These are phyloP conservation scores for Zaprionus gabonicus DNA, from an alignment of 1,140 invertebrate genomes.

Conservation along the genomic window DNA sequence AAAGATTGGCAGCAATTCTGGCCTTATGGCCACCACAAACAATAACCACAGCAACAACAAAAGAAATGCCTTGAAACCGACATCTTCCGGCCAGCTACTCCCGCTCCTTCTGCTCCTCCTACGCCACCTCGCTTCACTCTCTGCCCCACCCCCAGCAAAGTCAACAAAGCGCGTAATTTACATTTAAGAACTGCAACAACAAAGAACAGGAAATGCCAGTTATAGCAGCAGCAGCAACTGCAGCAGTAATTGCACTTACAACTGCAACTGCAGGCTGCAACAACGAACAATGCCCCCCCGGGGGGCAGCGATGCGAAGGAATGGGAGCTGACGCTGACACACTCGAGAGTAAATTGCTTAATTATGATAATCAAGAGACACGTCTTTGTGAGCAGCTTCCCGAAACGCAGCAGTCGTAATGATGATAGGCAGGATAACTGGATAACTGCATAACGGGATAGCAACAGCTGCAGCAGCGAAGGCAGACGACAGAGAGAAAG, in stretches of 20 bases:
- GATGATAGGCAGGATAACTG: conserved; percentile 5
- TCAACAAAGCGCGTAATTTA: conserved; percentile 81
- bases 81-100: conserved; percentile 11
- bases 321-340: conserved; percentile 12
- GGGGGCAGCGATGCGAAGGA: neutral
- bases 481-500: neutral
- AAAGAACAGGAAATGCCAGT: conserved; percentile 68
- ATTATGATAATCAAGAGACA: conserved; percentile 74
- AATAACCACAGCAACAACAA: conserved; percentile 25
- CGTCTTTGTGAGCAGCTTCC: neutral
- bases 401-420: neutral
- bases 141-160: conserved; percentile 45
- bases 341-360: conserved; percentile 77
- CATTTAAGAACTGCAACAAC: conserved; percentile 78
- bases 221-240: conserved; percentile 46
- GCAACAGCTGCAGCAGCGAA: neutral
- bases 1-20: conserved; percentile 23
- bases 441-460: neutral
- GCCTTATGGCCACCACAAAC: conserved; percentile 2
- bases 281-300: conserved; percentile 47
- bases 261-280: conserved; percentile 60
- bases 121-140: neutral
- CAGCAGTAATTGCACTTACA: conserved; percentile 41
- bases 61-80: conserved; percentile 4
- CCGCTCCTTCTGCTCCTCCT: neutral